Conservation (phyloP, 2,113 vertebrate genomes). For the Ameiurus melas region DNA sequence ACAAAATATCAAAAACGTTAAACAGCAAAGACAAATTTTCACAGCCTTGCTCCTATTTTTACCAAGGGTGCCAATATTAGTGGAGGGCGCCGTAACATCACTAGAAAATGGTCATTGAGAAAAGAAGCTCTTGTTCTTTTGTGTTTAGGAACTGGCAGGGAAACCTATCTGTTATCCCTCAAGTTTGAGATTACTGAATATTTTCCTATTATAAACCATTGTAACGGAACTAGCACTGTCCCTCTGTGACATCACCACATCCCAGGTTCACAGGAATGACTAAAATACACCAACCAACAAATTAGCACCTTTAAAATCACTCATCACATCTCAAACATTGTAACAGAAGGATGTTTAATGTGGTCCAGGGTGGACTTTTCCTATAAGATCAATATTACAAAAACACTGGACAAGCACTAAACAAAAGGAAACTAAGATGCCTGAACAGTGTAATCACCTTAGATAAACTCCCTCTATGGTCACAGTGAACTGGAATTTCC, state of each 20-base stretch:
- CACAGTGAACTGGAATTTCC: constrained; percentile 5
- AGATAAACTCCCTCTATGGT: neutral
- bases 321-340: neutral
- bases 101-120: neutral
- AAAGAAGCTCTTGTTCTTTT: neutral
- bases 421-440: neutral
- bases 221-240: no score
- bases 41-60: no score
- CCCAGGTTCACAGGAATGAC: neutral
- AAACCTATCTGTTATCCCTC: neutral
- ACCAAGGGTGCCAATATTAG: no score
- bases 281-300: neutral
- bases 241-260: neutral
- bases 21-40: no score
- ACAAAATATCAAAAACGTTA: no score
- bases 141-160: neutral
- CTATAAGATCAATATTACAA: neutral
- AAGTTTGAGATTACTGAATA: no score
- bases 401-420: neutral
- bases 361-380: neutral
- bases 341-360: neutral
- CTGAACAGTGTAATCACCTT: neutral
- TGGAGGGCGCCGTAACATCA: neutral
- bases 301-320: no score
- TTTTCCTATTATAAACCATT: no score